Evolutionary conservation across 30 jellyfish, hydroid and myxozoan genomes (phyloP).

Genomic region (Morbakka virulenta): DNA sequence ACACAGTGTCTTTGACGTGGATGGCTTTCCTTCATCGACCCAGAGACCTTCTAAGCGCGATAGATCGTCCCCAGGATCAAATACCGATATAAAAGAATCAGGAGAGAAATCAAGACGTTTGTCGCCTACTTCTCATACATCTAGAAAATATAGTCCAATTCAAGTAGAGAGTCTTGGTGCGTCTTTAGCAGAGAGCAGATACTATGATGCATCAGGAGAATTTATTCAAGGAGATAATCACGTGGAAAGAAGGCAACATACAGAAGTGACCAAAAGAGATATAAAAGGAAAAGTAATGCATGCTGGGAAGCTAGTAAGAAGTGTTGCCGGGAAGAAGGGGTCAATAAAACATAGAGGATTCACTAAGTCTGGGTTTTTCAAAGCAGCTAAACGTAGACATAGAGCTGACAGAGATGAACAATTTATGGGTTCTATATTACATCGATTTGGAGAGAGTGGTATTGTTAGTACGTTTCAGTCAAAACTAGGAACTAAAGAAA

Average conservation of each 20-base stretch:
- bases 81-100: no score
- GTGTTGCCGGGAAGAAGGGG: slow-evolving; percentile 47
- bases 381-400: neutral
- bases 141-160: no score
- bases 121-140: no score
- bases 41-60: no score
- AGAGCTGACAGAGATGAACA: slow-evolving; percentile 1
- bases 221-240: slow-evolving; percentile 46
- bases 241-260: slow-evolving; percentile 18
- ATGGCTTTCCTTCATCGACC: no score
- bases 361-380: slow-evolving; percentile 45
- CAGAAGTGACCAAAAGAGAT: slow-evolving; percentile 26
- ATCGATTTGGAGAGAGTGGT: slow-evolving; percentile 48
- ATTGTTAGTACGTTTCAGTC: slow-evolving; percentile 60
- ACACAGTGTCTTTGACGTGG: no score
- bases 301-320: slow-evolving; percentile 44
- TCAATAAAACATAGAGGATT: slow-evolving; percentile 61
- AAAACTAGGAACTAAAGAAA: slow-evolving; percentile 57
- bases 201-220: slow-evolving; percentile 68
- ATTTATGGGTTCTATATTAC: slow-evolving; percentile 32
- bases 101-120: no score
- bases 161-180: no score
- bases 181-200: slow-evolving; percentile 61
- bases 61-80: no score
- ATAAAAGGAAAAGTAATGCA: slow-evolving; percentile 33